Percentiles rank a stretch among this genome's conserved stretches.
These are phyloP conservation scores for Asbolus verrucosus DNA, from an alignment of 1,140 invertebrate species.

Conservation along the genomic window DNA sequence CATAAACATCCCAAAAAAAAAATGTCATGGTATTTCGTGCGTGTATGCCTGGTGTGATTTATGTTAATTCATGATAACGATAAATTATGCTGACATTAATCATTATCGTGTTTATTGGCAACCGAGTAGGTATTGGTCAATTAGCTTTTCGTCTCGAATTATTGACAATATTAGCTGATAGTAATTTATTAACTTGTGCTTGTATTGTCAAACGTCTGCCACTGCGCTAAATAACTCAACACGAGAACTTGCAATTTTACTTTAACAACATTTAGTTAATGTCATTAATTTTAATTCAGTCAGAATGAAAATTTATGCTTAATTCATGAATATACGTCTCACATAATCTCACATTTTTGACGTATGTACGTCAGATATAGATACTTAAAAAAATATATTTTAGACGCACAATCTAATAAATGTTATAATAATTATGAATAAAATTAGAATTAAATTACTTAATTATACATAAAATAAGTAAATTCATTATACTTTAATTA, in stretches of 20 bases:
- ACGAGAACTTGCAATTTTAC: neutral
- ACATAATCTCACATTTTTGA: too few relatives aligned
- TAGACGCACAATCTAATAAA: too few relatives aligned
- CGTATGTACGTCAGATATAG: too few relatives aligned
- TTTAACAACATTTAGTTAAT: constrained; percentile 7
- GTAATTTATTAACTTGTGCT: constrained; percentile 35
- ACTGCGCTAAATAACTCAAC: neutral
- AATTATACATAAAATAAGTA: too few relatives aligned
- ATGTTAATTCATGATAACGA: constrained; percentile 4
- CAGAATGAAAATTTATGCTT: too few relatives aligned
- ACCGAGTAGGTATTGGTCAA: neutral
- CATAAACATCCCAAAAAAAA: constrained; percentile 4
- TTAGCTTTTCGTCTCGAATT: constrained; percentile 18
- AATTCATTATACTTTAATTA: too few relatives aligned
- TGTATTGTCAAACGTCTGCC: constrained; percentile 12
- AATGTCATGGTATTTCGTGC: neutral
- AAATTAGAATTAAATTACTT: too few relatives aligned
- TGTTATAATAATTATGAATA: too few relatives aligned
- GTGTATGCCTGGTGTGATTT: constrained; percentile 5
- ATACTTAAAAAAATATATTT: too few relatives aligned
- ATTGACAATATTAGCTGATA: constrained; percentile 32
- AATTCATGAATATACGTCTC: too few relatives aligned
- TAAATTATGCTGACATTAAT: neutral
- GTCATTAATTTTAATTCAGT: too few relatives aligned
- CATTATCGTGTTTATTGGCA: neutral